Evolutionary conservation across 2,888 invertebrate species (phyloP), one percentile per base, ranked within the genome.

Genomic region (Pollenia angustigena): DNA sequence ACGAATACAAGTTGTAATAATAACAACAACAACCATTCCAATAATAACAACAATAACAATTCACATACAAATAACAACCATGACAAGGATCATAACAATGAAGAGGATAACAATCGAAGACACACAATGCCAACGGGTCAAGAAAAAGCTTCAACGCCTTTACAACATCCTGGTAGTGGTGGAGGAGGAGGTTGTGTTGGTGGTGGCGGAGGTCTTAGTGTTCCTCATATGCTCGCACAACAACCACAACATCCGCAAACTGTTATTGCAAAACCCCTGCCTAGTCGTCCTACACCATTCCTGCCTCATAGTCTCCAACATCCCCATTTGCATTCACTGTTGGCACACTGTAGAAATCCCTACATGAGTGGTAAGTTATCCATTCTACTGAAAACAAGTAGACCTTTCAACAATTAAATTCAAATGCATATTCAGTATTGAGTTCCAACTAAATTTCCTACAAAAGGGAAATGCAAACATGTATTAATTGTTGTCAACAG

Each of bases 261-360:
- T 90, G 92, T 94, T 89, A 96, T 97, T 91, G 97, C 97, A 72
- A 97, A 97, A 94, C 97, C 97, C 14, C 97, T 97, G 90, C 97
- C 97, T 80, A 96, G 97, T 93, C 95, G 97, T 88, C 95, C 94
- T 92, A 92, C 94, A 92, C 95, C 94, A 93, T 92, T 95, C 94
- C 92, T 94, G 92, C 94, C 95, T 94, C 95, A 95, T 92, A 96
- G 96, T 14, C 96, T 96, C 74, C 96, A 96, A 91, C 96, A 97
- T 89, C 96, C 96, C 90, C 97, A 97, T 93, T 95, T 98, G 91
- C 97, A 97, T 92, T 95, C 96, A 12, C 94, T 97, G 87, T 94
- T 97, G 91, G 96, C 97, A 54, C 97, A 97, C 93, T 96, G 98
- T 91, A 94, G 95, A 90, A 96, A 97, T 93, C 97, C 97, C 56